Evolutionary conservation across 64 coral and sea anemone species (phyloP), one percentile per base, ranked within the genome.

Genomic region (Montipora efflorescens): DNA sequence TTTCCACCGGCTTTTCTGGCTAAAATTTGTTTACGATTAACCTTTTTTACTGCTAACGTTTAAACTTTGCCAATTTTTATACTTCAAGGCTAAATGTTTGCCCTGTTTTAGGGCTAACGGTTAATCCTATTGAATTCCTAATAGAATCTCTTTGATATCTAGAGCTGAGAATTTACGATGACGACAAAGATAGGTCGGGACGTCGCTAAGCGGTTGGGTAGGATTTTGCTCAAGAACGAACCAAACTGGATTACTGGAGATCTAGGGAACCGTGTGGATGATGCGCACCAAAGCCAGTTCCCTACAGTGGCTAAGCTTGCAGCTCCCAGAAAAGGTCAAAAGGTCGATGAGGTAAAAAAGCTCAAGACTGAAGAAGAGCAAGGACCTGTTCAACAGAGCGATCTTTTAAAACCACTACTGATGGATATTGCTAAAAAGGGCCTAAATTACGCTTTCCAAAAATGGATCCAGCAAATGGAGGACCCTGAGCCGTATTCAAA

Each of bases 131-230:
- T 52, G 77, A 79, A 18, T 50, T 55, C 77, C 77, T 79, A n/a
- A 79, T 79, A 79, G 16, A 62, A 36, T 82, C 79, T 82, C 79
- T 82, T 82, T 82, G 52, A 61, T 82, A 82, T 82, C 79, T 61
- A 62, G 51, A 82, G 79, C 52, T 82, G 55, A 82, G 79, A 82
- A 82, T 82, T 82, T n/a, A 61, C 79, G 79, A 82, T 82, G 79
- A 62, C 79, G 25, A 57, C 77, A 79, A 79, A 79, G 19, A 6
- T 47, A 79, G 77, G 0, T 79, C 47, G 5, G 4, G 48, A 79
- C 16, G 79, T 62, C n/a, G 53, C 51, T 44, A 82, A 82, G 79
- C 79, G 79, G 59, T 43, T 82, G 79, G 79, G 79, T 25, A 82
- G 79, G 25, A 20, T 62, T 82, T 82, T 62, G 77, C 48, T 79